Percentiles rank a stretch among this genome's conserved stretches.
Evolutionary conservation across 2,113 vertebrate species (phyloP).

Genomic region (Hydrolagus affinis): DNA sequence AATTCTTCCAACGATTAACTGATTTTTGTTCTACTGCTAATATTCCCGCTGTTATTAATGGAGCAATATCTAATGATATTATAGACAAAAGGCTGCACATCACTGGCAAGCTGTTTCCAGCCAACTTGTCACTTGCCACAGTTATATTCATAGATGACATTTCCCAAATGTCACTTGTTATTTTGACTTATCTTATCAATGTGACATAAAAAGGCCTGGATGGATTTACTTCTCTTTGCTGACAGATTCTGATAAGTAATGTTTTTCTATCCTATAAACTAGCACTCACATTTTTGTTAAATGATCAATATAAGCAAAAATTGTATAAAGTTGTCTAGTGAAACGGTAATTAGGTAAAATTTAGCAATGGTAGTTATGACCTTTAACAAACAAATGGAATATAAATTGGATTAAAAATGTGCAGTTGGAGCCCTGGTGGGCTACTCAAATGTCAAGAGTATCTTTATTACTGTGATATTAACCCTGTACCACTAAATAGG

Average conservation of each 20-base stretch:
- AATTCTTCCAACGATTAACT: no score
- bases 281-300: not conserved
- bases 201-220: not conserved
- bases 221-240: not conserved
- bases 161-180: constrained; percentile 20
- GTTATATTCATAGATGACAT: not conserved
- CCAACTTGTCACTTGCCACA: not conserved
- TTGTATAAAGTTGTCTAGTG: not conserved
- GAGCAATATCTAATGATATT: no score
- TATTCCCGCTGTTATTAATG: not conserved
- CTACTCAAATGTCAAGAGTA: no score
- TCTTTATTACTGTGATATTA: no score
- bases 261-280: not conserved
- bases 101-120: not conserved
- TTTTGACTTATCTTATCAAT: not conserved
- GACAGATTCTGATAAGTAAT: not conserved
- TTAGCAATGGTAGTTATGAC: not conserved
- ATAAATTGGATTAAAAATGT: not conserved
- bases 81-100: not conserved
- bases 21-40: not conserved
- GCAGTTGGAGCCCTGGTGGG: no score
- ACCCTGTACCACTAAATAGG: no score
- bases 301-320: not conserved
- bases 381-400: not conserved
- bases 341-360: not conserved